Evolutionary conservation across 1,140 invertebrate genomes (phyloP).

Genomic region (Hylaeus volcanicus): DNA sequence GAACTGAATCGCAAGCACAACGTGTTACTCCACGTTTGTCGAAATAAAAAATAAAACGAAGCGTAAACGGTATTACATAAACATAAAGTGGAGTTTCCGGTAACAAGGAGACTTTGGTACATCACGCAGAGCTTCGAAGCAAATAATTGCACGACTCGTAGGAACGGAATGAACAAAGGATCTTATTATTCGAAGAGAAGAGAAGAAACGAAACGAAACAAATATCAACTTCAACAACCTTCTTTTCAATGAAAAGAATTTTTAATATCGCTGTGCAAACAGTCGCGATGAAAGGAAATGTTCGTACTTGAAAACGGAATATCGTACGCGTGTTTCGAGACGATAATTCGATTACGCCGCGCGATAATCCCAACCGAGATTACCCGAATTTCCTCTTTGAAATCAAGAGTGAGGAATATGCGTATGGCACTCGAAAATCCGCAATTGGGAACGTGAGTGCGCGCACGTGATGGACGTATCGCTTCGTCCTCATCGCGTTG

Average conservation of each 20-base stretch:
- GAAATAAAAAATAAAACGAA: conserved; percentile 10
- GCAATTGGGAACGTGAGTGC: not conserved
- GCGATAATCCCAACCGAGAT: not conserved
- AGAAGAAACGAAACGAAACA: not conserved
- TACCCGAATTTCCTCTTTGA: not conserved
- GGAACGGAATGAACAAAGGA: not conserved
- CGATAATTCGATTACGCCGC: too few species aligned
- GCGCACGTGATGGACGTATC: not conserved
- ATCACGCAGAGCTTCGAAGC: not conserved
- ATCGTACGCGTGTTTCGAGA: too few species aligned
- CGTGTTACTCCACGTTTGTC: not conserved
- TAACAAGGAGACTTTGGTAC: conserved; percentile 15
- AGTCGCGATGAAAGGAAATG: too few species aligned
- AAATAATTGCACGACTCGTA: conserved; percentile 33
- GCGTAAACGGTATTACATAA: conserved; percentile 20
- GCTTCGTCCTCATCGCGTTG: not conserved
- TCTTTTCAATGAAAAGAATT: too few species aligned
- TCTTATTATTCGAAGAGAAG: not conserved
- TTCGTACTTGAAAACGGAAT: too few species aligned
- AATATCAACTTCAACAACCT: not conserved
- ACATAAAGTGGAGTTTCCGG: conserved; percentile 1
- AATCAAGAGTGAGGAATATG: not conserved
- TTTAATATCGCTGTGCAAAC: too few species aligned
- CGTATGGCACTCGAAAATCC: not conserved
- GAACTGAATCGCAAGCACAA: not conserved